Evolutionary conservation across 2,797 vertebrate genomes (phyloP), one percentile per base, ranked within the genome.

Genomic region (Sitta carolinensis): DNA sequence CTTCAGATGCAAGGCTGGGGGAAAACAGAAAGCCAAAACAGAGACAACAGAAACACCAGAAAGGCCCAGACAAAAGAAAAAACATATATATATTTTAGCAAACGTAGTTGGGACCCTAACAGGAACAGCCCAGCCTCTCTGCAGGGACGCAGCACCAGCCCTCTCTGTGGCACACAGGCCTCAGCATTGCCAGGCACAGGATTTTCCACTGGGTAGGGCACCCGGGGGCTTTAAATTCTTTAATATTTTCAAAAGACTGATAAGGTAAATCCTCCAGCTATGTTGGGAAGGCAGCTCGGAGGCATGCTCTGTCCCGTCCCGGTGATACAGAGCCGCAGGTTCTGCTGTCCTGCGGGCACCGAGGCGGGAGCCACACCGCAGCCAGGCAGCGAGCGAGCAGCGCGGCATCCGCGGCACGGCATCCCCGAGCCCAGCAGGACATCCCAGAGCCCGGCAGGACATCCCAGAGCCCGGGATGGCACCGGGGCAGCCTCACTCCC

Each of bases 101-200:
- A n/a, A n/a, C n/a, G n/a, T n/a, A n/a, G n/a, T n/a, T n/a, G n/a
- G n/a, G n/a, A n/a, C n/a, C n/a, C n/a, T n/a, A n/a, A n/a, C n/a
- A n/a, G n/a, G 68, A 19, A 47, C 17, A 70, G 40, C 27, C 16
- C 1, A 2, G 62, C 5, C 2, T 27, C 61, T 51, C 81, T 23
- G 74, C 0, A 0, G 78, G 82, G 58, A 59, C 2, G 2, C 34
- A 4, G 47, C 0, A 8, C 38, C 2, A 4, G 58, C 57, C 32
- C 59, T 57, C 0, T 1, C 62, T 0, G 0, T 13, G 36, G 34
- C 75, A 50, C 5, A 0, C 51, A 2, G 51, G 17, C 58, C 3
- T 9, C 4, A 6, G 69, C 68, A 3, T 0, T 19, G 77, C 89
- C 8, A 1, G 2, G 7, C 36, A 6, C 32, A 3, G 21, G 1